phyloP scores from a whole-genome alignment of 2,113 vertebrate species.

The Capricornis sumatraensis region DNA sequence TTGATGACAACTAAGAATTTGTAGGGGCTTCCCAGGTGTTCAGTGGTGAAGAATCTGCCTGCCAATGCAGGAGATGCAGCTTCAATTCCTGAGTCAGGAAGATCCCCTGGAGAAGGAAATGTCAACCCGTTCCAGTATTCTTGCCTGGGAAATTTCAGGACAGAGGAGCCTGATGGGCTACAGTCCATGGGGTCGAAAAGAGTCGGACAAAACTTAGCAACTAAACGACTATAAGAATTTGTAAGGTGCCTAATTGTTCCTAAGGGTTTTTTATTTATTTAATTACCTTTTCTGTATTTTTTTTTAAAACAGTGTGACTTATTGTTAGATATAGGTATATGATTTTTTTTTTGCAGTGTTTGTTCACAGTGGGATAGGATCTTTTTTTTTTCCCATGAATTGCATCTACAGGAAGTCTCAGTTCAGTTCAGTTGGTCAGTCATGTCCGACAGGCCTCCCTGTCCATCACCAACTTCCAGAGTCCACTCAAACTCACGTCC shows the following conservation, averaged over 20 bases:
- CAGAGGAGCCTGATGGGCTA: neutral
- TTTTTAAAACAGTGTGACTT: neutral
- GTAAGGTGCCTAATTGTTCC: neutral
- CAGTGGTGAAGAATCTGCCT: neutral
- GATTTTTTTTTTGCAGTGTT: neutral
- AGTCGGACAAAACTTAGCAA: fast-evolving
- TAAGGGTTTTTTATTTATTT: neutral
- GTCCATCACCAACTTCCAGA: no score
- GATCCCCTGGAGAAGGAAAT: neutral
- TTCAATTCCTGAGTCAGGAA: neutral
- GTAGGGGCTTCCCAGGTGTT: neutral
- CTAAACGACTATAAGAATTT: neutral
- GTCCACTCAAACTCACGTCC: no score
- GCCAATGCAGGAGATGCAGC: neutral
- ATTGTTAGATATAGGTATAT: neutral
- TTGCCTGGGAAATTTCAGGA: neutral
- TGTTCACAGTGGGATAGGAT: neutral
- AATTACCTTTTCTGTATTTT: neutral
- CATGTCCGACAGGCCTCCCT: neutral
- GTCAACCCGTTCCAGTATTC: neutral
- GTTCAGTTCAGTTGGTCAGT: neutral
- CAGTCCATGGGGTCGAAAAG: neutral
- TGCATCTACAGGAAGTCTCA: neutral
- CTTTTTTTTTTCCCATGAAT: neutral
- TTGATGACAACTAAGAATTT: neutral